Percentiles rank a stretch among this genome's conserved stretches.
phyloP scores from a whole-genome alignment of 2,113 vertebrate species.

The Morone saxatilis region DNA sequence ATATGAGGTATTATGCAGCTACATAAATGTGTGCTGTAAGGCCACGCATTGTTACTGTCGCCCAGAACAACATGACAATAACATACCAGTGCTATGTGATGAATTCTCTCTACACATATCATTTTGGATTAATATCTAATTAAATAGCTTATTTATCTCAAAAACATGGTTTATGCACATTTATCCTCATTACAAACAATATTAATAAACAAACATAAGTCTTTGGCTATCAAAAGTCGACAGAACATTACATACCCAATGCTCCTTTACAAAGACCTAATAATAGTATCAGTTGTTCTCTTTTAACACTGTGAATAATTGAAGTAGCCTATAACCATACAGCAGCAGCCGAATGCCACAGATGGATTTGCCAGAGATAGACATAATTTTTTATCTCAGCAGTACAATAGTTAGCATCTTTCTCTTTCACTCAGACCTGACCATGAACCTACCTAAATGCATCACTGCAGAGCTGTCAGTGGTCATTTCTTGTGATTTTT shows the following conservation, averaged over 20 bases:
- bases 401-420: background rate
- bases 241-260: background rate
- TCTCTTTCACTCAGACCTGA: slow-evolving; percentile 21
- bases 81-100: background rate
- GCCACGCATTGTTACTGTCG: background rate
- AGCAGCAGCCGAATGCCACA: background rate
- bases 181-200: background rate
- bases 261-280: background rate
- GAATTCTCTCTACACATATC: background rate
- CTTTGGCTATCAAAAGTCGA: background rate
- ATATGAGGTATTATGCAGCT: background rate
- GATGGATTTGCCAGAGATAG: background rate
- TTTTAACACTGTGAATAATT: slow-evolving; percentile 7
- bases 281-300: background rate
- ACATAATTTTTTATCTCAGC: background rate
- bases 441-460: background rate
- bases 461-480: background rate
- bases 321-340: background rate
- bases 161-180: background rate
- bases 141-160: background rate
- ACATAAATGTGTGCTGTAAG: background rate
- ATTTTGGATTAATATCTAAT: slow-evolving; percentile 4
- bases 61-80: background rate
- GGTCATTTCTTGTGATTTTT: background rate
- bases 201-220: background rate